Evolutionary conservation across 53 echinoderm and acorn worm genomes (phyloP).

Genomic region (Luidia sarsii): DNA sequence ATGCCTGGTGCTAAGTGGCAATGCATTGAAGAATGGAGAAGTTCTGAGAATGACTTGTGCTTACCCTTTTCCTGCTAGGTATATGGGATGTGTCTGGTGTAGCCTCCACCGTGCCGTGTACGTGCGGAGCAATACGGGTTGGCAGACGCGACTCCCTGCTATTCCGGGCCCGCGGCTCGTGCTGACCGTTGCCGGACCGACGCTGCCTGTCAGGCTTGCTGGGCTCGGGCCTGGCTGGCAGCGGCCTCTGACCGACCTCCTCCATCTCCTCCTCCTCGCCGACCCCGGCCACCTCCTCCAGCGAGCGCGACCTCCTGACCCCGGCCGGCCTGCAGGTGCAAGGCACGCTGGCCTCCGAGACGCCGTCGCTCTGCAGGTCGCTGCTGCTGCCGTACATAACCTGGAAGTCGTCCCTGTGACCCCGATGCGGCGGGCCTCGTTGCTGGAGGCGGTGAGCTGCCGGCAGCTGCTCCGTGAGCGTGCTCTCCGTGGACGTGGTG

Average conservation of each 20-base stretch:
- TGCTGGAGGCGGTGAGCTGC: not conserved
- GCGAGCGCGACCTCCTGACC: constrained; percentile 57
- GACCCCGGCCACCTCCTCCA: constrained; percentile 64
- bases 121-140: constrained; percentile 27
- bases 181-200: constrained; percentile 31
- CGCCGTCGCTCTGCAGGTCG: constrained; percentile 67
- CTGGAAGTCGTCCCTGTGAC: constrained; percentile 79
- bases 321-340: constrained; percentile 79
- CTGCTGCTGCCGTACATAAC: constrained; percentile 73
- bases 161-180: constrained; percentile 57
- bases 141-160: constrained; percentile 39
- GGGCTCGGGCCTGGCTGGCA: constrained; percentile 28
- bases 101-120: not conserved
- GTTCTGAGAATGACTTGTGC: no score
- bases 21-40: no score
- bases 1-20: no score
- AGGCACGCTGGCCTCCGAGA: constrained; percentile 73
- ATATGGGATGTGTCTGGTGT: constrained; percentile 4
- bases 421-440: not conserved
- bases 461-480: constrained; percentile 41
- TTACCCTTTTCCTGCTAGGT: constrained; percentile 31
- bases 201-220: constrained; percentile 32
- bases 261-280: constrained; percentile 62
- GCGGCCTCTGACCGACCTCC: not conserved
- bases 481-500: constrained; percentile 53